Evolutionary conservation across 2,888 invertebrate species (phyloP).

Genomic region (Nymphalis urticae): DNA sequence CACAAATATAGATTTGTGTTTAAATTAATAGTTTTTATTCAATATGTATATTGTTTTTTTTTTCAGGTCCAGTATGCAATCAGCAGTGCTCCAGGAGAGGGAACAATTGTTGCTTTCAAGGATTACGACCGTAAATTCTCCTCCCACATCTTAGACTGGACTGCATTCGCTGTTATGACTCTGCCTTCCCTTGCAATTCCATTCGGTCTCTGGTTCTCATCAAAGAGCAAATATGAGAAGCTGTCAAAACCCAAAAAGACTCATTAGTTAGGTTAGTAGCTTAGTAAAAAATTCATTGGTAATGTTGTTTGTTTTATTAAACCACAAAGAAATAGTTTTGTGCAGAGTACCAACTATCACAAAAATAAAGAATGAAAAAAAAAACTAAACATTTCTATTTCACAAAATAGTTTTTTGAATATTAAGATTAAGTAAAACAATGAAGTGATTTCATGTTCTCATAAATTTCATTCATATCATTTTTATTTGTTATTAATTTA

Average conservation of each 20-base stretch:
- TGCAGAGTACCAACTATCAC: constrained; percentile 4
- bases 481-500: constrained; percentile 68
- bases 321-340: background rate
- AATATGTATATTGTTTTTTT: constrained; percentile 36
- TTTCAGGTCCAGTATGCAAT: constrained; percentile 85
- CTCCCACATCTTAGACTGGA: constrained; percentile 98
- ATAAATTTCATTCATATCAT: constrained; percentile 54
- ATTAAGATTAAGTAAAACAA: constrained; percentile 50
- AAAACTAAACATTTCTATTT: background rate
- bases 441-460: constrained; percentile 43
- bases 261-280: constrained; percentile 59
- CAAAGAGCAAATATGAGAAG: constrained; percentile 96
- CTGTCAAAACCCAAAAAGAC: constrained; percentile 87
- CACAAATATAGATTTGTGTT: too few species aligned
- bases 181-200: constrained; percentile 97
- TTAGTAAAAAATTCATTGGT: constrained; percentile 48
- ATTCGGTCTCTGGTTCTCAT: constrained; percentile 95
- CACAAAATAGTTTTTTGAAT: background rate
- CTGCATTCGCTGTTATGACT: constrained; percentile 97
- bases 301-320: constrained; percentile 48
- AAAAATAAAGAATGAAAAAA: background rate
- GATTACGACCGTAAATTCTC: constrained; percentile 98
- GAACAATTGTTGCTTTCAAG: constrained; percentile 93
- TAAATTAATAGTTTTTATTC: too few species aligned
- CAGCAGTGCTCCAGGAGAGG: constrained; percentile 97